These are phyloP conservation scores for Petrocephalus zakoni DNA, from an alignment of 2,113 vertebrate species.

Conservation along the genomic window DNA sequence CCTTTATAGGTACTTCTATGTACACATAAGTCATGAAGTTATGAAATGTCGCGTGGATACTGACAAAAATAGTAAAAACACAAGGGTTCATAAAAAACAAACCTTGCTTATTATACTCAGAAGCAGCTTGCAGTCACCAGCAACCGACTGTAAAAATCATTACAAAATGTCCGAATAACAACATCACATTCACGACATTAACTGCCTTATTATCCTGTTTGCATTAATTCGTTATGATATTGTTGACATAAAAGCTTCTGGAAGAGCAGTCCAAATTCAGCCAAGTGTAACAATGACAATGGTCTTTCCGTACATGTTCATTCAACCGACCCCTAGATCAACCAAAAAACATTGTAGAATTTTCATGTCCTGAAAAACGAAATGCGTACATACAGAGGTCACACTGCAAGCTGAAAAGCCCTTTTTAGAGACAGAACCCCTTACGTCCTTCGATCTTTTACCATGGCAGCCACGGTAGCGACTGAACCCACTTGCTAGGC, in stretches of 20 bases:
- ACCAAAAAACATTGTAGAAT: not conserved
- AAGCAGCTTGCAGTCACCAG: not conserved
- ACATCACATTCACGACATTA: not conserved
- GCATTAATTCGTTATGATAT: conserved; percentile 3
- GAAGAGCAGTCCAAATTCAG: not conserved
- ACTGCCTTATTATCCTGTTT: conserved; percentile 4
- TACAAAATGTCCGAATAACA: conserved; percentile 11
- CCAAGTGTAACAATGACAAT: not conserved
- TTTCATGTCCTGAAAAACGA: not conserved
- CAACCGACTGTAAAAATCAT: not conserved
- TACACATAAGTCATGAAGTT: not conserved
- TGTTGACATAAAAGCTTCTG: not conserved
- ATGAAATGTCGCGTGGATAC: not conserved
- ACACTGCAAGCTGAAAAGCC: not conserved
- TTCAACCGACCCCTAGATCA: not conserved
- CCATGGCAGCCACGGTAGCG: not conserved
- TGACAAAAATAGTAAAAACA: conserved; percentile 11
- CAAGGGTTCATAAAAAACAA: not conserved
- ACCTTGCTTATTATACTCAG: not conserved
- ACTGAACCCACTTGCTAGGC: not conserved
- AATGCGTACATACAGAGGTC: not conserved
- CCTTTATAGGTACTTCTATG: conserved; percentile 10
- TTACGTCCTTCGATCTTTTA: not conserved
- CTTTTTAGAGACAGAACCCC: not conserved
- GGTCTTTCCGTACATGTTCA: not conserved